Evolutionary conservation across 2,113 vertebrate species (phyloP).

Genomic region (Ivindomyrus marchei): DNA sequence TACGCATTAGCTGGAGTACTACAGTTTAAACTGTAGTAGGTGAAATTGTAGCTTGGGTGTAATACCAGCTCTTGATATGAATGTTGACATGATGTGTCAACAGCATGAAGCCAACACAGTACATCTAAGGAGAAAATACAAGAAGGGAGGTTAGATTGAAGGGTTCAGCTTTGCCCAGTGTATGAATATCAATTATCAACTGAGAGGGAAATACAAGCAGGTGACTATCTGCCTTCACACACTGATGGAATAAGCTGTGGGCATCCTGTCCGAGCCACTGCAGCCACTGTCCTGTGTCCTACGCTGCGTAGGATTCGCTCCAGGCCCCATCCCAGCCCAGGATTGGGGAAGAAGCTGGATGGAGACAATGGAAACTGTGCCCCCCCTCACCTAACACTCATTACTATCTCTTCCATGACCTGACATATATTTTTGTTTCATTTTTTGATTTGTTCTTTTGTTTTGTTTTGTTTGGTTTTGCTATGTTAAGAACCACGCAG

Average conservation of each 20-base stretch:
- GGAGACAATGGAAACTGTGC: not conserved
- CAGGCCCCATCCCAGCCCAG: not conserved
- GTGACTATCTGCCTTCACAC: not conserved
- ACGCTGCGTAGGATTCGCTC: not conserved
- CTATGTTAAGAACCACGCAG: not conserved
- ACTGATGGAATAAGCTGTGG: not conserved
- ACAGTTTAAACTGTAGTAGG: constrained; percentile 59
- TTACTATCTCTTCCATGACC: not conserved
- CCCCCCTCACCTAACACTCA: not conserved
- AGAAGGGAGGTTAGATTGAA: not conserved
- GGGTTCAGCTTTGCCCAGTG: not conserved
- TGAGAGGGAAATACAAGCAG: not conserved
- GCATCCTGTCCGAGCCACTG: not conserved
- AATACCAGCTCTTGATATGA: not conserved
- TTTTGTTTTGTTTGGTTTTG: not conserved
- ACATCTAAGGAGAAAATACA: not conserved
- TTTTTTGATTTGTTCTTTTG: not conserved
- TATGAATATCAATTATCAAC: not conserved
- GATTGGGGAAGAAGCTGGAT: not conserved
- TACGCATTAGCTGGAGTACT: constrained; percentile 60
- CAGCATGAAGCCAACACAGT: not conserved
- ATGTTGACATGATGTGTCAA: not conserved
- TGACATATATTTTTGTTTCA: not conserved
- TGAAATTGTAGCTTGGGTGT: not conserved
- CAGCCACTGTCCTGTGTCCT: not conserved